phyloP scores from a whole-genome alignment of 2,113 vertebrate species.

The Poeciliopsis turrubarensis region DNA sequence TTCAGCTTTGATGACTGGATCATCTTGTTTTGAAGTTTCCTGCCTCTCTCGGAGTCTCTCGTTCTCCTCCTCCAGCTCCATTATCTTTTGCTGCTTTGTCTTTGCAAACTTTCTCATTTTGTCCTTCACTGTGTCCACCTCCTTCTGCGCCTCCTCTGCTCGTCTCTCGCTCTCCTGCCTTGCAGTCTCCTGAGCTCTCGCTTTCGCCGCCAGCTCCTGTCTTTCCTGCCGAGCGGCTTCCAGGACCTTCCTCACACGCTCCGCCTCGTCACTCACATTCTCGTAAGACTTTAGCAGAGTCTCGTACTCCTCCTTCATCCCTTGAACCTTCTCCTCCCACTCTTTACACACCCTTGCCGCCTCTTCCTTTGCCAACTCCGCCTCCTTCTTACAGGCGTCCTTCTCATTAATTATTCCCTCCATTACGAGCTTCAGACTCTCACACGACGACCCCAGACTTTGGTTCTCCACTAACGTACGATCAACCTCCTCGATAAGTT shows the following conservation, averaged over 20 bases:
- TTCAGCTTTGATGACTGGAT: slow-evolving; percentile 59
- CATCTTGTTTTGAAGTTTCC: slow-evolving; percentile 47
- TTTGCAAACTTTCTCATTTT: slow-evolving; percentile 98
- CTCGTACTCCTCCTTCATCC: slow-evolving; percentile 93
- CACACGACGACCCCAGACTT: slow-evolving; percentile 85
- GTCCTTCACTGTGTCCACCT: slow-evolving; percentile 89
- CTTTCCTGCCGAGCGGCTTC: slow-evolving; percentile 90
- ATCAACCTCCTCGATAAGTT: slow-evolving; percentile 86
- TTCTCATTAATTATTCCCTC: slow-evolving; percentile 86
- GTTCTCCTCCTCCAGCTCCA: slow-evolving; percentile 94
- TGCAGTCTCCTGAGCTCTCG: slow-evolving; percentile 79
- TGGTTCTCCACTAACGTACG: slow-evolving; percentile 86
- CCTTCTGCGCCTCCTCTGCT: slow-evolving; percentile 84
- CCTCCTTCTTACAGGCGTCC: slow-evolving; percentile 79
- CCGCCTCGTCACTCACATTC: slow-evolving; percentile 91
- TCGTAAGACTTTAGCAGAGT: slow-evolving; percentile 94
- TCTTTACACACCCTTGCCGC: slow-evolving; percentile 75
- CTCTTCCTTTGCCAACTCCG: slow-evolving; percentile 77
- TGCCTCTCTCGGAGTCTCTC: slow-evolving; percentile 82
- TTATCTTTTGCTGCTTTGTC: slow-evolving; percentile 95
- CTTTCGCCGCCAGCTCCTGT: slow-evolving; percentile 83
- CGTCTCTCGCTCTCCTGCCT: slow-evolving; percentile 84
- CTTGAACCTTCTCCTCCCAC: slow-evolving; percentile 85
- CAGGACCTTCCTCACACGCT: slow-evolving; percentile 87
- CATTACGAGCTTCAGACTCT: slow-evolving; percentile 88